These are phyloP conservation scores for Morpho helenor DNA, from an alignment of 2,888 invertebrate genomes.

Conservation along the genomic window DNA sequence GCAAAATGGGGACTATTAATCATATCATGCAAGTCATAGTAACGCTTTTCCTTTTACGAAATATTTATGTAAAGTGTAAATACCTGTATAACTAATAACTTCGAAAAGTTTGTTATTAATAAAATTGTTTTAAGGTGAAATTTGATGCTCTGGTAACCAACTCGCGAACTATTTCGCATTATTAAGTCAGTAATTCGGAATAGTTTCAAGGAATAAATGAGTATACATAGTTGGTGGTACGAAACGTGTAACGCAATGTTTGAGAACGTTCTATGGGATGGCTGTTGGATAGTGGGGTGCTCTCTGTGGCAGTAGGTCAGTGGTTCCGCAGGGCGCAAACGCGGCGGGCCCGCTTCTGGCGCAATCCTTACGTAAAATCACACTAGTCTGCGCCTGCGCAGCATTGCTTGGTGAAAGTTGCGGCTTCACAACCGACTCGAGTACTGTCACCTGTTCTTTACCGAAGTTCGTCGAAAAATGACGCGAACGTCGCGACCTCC, in stretches of 20 bases:
- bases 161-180: not conserved
- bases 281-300: conserved; percentile 49
- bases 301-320: conserved; percentile 72
- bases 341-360: conserved; percentile 53
- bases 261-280: conserved; percentile 46
- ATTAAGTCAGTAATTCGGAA: conserved; percentile 16
- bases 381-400: conserved; percentile 40
- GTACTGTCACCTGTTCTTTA: conserved; percentile 31
- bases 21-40: no score
- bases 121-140: conserved; percentile 8
- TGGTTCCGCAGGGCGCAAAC: conserved; percentile 69
- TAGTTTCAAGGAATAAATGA: conserved; percentile 14
- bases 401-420: conserved; percentile 58
- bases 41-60: no score
- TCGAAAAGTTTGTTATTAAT: no score
- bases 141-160: conserved; percentile 26
- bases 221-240: conserved; percentile 27
- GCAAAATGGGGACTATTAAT: no score
- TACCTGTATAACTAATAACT: no score
- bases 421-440: conserved; percentile 37
- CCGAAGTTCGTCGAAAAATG: conserved; percentile 21
- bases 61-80: no score
- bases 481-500: conserved; percentile 20
- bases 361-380: conserved; percentile 75
- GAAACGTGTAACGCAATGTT: conserved; percentile 44